Evolutionary conservation across 2,113 vertebrate species (phyloP).

Genomic region (Morone saxatilis): DNA sequence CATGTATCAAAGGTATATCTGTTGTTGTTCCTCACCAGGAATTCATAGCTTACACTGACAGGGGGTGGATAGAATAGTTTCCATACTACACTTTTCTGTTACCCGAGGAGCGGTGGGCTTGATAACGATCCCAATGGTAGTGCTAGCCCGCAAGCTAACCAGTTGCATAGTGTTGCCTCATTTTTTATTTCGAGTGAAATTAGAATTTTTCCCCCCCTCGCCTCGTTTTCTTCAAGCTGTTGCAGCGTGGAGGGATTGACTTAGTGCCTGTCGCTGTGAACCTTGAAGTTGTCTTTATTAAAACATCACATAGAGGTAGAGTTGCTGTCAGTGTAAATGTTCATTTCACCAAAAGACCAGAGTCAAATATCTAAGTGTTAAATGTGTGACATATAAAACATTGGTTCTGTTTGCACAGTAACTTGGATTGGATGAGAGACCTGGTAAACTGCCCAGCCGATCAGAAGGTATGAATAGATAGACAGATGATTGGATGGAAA

Average conservation of each 20-base stretch:
- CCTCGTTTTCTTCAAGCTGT: neutral
- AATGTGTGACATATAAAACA: neutral
- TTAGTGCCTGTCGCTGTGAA: conserved; percentile 5
- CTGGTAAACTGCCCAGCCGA: neutral
- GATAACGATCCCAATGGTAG: conserved; percentile 43
- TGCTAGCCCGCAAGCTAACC: conserved; percentile 38
- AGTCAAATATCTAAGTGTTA: neutral
- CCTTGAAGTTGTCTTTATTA: conserved; percentile 5
- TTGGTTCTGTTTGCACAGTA: conserved; percentile 9
- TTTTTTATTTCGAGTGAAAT: conserved; percentile 22
- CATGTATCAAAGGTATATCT: neutral
- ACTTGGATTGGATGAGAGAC: conserved; percentile 9
- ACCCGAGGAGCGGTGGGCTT: neutral
- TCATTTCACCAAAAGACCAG: neutral
- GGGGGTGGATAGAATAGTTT: conserved; percentile 18
- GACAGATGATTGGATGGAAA: conserved; percentile 11
- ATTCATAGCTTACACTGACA: neutral
- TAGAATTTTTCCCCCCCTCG: neutral
- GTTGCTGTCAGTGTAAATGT: neutral
- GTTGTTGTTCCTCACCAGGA: conserved; percentile 39
- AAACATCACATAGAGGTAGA: neutral
- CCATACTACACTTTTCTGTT: neutral
- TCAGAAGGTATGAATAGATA: conserved; percentile 12
- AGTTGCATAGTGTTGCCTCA: conserved; percentile 71
- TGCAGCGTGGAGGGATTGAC: neutral